phyloP scores from a whole-genome alignment of 64 coral and sea anemone species.

The Stichodactyla mertensii region DNA sequence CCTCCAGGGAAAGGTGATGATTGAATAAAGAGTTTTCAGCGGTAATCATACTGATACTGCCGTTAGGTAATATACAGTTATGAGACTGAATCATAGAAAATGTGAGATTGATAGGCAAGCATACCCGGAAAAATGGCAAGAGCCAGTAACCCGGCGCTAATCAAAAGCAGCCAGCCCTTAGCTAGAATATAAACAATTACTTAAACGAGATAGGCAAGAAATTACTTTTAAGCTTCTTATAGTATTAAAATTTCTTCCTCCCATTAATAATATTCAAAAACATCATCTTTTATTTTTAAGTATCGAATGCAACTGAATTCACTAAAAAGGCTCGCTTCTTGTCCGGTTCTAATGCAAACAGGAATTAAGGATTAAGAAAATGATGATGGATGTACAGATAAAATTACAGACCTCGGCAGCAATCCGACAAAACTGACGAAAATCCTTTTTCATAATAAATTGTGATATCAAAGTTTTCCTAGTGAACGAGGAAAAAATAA shows the following conservation, averaged over 20 bases:
- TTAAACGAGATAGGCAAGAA: background rate
- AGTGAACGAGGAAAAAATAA: too few relatives aligned
- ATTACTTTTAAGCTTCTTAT: constrained; percentile 1
- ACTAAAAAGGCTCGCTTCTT: background rate
- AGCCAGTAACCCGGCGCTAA: background rate
- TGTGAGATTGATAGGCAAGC: background rate
- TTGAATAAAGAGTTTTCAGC: background rate
- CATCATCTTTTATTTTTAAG: constrained; percentile 7
- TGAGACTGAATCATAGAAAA: background rate
- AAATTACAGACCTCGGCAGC: too few relatives aligned
- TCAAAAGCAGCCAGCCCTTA: constrained; percentile 10
- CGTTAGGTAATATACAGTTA: background rate
- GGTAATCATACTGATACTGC: background rate
- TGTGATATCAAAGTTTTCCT: too few relatives aligned
- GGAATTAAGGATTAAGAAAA: background rate
- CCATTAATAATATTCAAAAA: background rate
- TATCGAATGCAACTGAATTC: background rate
- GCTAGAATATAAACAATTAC: constrained; percentile 14
- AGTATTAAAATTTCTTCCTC: background rate
- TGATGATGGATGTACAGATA: too few relatives aligned
- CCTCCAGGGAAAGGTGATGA: background rate
- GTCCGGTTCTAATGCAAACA: background rate
- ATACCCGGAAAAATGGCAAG: background rate
- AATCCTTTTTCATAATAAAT: background rate
- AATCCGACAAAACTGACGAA: background rate